Conservation (phyloP, 2,888 invertebrate genomes). For the Ochlodes sylvanus region DNA sequence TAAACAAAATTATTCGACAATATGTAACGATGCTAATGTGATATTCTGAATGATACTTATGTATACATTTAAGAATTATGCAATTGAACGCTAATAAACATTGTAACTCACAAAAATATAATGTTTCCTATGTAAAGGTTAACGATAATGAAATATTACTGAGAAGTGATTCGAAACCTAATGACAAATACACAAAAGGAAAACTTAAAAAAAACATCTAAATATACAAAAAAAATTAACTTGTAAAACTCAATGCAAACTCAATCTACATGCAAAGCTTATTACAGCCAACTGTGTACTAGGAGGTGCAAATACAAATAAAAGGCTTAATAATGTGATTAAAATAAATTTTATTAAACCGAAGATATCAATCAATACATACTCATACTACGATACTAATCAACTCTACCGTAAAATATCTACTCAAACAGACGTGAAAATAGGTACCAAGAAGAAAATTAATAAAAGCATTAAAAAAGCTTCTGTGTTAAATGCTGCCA, state of each 20-base stretch:
- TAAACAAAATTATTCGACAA: no score
- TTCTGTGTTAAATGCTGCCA: slow-evolving; percentile 59
- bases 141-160: slow-evolving; percentile 24
- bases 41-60: no score
- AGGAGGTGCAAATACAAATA: slow-evolving; percentile 53
- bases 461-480: slow-evolving; percentile 70
- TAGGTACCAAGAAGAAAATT: slow-evolving; percentile 30
- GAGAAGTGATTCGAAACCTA: slow-evolving; percentile 31
- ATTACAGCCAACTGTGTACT: slow-evolving; percentile 42
- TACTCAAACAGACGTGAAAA: slow-evolving; percentile 10
- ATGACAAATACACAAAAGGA: slow-evolving; percentile 16
- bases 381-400: slow-evolving; percentile 47
- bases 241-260: slow-evolving; percentile 25
- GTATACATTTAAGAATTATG: no score
- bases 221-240: background rate
- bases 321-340: slow-evolving; percentile 55
- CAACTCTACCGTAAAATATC: slow-evolving; percentile 41
- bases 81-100: background rate
- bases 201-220: slow-evolving; percentile 1
- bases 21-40: no score
- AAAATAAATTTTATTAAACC: slow-evolving; percentile 58
- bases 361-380: slow-evolving; percentile 46
- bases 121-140: slow-evolving; percentile 35
- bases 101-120: slow-evolving; percentile 24
- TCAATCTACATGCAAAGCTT: slow-evolving; percentile 34